These are phyloP conservation scores for Astyanax mexicanus DNA, from an alignment of 2,797 vertebrate genomes.

Conservation along the genomic window DNA sequence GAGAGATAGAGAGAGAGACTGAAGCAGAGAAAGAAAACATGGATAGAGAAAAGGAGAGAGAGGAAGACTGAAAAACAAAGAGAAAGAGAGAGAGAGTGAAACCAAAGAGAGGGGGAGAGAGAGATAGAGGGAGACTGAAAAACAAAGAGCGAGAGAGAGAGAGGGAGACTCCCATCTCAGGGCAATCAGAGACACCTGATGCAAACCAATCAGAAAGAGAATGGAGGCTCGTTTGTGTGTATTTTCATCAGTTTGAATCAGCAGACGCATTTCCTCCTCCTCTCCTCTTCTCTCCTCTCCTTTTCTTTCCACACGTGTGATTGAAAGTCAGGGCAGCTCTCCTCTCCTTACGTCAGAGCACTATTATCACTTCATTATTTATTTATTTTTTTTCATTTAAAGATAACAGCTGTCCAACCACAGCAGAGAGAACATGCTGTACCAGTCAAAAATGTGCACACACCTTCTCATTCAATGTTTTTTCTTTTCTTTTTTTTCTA, in stretches of 20 bases:
- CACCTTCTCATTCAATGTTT: too few species aligned
- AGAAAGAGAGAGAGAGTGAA: slow-evolving; percentile 4
- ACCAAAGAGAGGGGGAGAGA: background rate
- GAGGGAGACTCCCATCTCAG: slow-evolving; percentile 36
- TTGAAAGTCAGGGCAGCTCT: slow-evolving; percentile 48
- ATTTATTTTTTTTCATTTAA: too few species aligned
- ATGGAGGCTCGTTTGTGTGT: slow-evolving; percentile 50
- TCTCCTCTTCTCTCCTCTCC: slow-evolving; percentile 49
- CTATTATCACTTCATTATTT: too few species aligned
- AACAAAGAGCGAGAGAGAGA: background rate
- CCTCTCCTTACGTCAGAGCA: background rate
- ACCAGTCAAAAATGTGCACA: too few species aligned
- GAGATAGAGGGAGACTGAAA: too few species aligned
- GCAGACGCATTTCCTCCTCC: slow-evolving; percentile 55
- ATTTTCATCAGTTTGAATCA: slow-evolving; percentile 64
- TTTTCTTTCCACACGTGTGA: slow-evolving; percentile 54
- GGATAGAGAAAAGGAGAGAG: slow-evolving; percentile 10
- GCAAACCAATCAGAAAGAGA: slow-evolving; percentile 59
- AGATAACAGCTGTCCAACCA: too few species aligned
- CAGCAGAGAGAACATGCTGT: too few species aligned
- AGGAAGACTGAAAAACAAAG: background rate
- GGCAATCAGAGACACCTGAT: slow-evolving; percentile 59
- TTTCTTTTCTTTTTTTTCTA: too few species aligned
- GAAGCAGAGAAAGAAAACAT: too few species aligned
- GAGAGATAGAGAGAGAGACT: too few species aligned